A percentile compares a stretch with the other conserved stretches of the same genome.
phyloP scores from a whole-genome alignment of 1,140 invertebrate genomes.

The Danaus plexippus region DNA sequence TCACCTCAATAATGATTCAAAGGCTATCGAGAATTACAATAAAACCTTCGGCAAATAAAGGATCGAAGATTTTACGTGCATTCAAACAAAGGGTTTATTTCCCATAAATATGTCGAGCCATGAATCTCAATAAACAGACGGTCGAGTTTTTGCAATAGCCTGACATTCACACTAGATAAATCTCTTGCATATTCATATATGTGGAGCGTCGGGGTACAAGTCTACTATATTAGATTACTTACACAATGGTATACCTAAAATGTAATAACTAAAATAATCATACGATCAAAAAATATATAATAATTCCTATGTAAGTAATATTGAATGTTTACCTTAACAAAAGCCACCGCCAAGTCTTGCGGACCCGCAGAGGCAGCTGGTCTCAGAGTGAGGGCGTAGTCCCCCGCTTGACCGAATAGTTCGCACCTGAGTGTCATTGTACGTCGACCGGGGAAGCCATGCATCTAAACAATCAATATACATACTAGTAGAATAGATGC shows the following conservation, averaged over 20 bases:
- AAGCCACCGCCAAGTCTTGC: conserved; percentile 75
- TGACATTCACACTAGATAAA: conserved; percentile 14
- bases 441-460: conserved; percentile 78
- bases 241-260: background rate
- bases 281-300: too few relatives aligned
- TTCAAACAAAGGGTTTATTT: conserved; percentile 12
- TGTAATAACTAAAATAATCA: too few relatives aligned
- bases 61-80: conserved; percentile 8
- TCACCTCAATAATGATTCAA: conserved; percentile 1
- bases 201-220: conserved; percentile 8
- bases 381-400: conserved; percentile 79
- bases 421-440: conserved; percentile 79
- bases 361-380: conserved; percentile 71
- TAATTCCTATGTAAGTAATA: conserved; percentile 1
- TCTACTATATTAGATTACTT: conserved; percentile 4
- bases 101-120: conserved; percentile 12
- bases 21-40: background rate
- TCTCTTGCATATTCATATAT: conserved; percentile 14
- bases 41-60: conserved; percentile 12
- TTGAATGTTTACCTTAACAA: conserved; percentile 73
- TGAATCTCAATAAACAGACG: conserved; percentile 20
- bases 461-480: conserved; percentile 68
- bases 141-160: conserved; percentile 7
- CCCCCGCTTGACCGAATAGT: conserved; percentile 83
- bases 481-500: too few relatives aligned